Evolutionary conservation across 2,113 vertebrate species (phyloP), one percentile per base, ranked within the genome.

Genomic region (Uria aalge): DNA sequence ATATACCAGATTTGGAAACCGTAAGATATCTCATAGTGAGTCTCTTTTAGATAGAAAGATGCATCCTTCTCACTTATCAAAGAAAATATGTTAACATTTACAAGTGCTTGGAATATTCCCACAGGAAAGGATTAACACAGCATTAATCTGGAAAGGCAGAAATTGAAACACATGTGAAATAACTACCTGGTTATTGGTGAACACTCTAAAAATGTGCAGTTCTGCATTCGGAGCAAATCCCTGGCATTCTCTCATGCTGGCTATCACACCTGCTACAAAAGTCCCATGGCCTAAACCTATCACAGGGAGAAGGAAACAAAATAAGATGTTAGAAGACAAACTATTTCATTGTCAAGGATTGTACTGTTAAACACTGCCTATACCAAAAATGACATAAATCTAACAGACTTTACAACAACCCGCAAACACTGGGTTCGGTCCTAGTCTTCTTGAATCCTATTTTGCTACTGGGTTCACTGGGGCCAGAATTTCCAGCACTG

Each of bases 231-330:
- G 99, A 85, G 99, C 99, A 94, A 99, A 99, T 22, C 99, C 99
- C 85, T 99, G 99, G 98, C 99, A 99, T 96, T 99, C 99, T 93
- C 99, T 98, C 99, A 99, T 99, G 92, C 99, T 99, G 95, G 99
- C 99, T 68, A 99, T 99, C 50, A 99, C 99, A 43, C 99, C 99
- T 38, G 99, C 99, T 36, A 99, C 99, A n/a, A 99, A 99, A 3
- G 99, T 99, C 21, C 99, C 99, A 14, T 99, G 99, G 77, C 99
- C 99, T 95, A 99, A 97, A 64, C 99, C 99, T 99, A 93, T 6
- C 11, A 81, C 11, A 53, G 73, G 32, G 12, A 95, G 52, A 94
- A 92, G 47, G 14, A 56, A 92, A 64, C 53, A 66, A 93, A 82
- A 14, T 3, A 45, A 47, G 23, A 22, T 8, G 29, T 82, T 66